Evolutionary conservation across 2,113 vertebrate species (phyloP), one percentile per base, ranked within the genome.

Genomic region (Anseranas semipalmata): DNA sequence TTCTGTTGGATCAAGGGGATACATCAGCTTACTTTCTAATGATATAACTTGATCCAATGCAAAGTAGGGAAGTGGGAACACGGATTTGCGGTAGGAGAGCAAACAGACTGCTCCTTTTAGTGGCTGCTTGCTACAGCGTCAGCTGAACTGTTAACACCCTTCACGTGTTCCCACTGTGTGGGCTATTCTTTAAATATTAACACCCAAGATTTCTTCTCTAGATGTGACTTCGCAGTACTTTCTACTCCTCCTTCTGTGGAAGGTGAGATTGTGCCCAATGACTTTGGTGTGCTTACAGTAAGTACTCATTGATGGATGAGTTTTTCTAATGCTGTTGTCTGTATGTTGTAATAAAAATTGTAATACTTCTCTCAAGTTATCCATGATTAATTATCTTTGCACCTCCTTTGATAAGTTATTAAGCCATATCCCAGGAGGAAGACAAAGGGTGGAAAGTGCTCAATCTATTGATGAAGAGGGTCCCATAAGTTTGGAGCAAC

Each of bases 161-260:
- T 77, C 33, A 46, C 0, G 0, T 9, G 20, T 56, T 22, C 50
- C 11, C 9, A 50, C 17, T 43, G 9, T 21, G 46, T 3, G 8
- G 14, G 14, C 30, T 7, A 73, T 73, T 77, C n/a, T 48, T 79
- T 76, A 32, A 28, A 32, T 86, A 39, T 68, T 65, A 30, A 16
- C 3, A 37, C 28, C 25, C 6, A 59, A 68, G 7, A 60, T 55
- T 30, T 37, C 53, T 79, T 63, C 33, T 35, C 80, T 33, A 39
- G 12, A 30, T 89, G 19, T n/a, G 5, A 70, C 16, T 30, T 60
- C 21, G 1, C 30, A 87, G 22, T 56, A 12, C 4, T 65, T 83
- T 41, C 67, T 79, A 27, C 16, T 79, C 10, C 8, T 70, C 85
- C 72, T 68, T 60, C 58, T 60, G 25, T 2, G 3, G 8, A 66